phyloP scores from a whole-genome alignment of 92 coral and sea anemone species.

The Porites cylindrica region DNA sequence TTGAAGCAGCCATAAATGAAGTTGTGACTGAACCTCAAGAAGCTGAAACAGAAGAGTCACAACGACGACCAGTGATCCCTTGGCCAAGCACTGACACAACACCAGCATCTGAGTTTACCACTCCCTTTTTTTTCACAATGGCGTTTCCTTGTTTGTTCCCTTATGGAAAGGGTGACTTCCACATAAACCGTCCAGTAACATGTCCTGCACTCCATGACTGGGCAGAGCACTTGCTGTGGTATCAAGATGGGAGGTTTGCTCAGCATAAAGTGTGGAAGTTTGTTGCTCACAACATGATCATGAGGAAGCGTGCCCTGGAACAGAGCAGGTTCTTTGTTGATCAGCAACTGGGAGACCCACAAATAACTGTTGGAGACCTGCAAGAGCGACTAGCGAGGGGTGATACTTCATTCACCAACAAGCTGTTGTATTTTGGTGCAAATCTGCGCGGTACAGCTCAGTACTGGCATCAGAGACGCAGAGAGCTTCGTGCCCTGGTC shows the following conservation, averaged over 20 bases:
- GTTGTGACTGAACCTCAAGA: constrained; percentile 17
- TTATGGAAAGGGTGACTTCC: constrained; percentile 23
- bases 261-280: constrained; percentile 54
- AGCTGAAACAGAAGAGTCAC: background rate
- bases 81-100: constrained; percentile 19
- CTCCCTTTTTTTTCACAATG: background rate
- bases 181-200: constrained; percentile 46
- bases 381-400: constrained; percentile 52
- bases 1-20: too few relatives aligned
- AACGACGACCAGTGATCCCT: constrained; percentile 54
- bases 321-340: too few relatives aligned
- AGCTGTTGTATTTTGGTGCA: constrained; percentile 28
- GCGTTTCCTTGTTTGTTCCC: too few relatives aligned
- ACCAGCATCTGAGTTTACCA: constrained; percentile 40
- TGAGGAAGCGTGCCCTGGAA: too few relatives aligned
- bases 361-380: background rate
- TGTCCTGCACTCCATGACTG: constrained; percentile 47
- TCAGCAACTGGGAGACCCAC: too few relatives aligned
- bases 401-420: constrained; percentile 40
- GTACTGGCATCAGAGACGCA: too few relatives aligned
- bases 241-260: constrained; percentile 21
- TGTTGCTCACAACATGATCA: constrained; percentile 48
- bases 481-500: too few relatives aligned
- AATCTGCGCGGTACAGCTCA: background rate
- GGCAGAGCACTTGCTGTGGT: constrained; percentile 32